Evolutionary conservation across 1,140 invertebrate genomes (phyloP), one percentile per base, ranked within the genome.

Genomic region (Latrodectus geometricus): DNA sequence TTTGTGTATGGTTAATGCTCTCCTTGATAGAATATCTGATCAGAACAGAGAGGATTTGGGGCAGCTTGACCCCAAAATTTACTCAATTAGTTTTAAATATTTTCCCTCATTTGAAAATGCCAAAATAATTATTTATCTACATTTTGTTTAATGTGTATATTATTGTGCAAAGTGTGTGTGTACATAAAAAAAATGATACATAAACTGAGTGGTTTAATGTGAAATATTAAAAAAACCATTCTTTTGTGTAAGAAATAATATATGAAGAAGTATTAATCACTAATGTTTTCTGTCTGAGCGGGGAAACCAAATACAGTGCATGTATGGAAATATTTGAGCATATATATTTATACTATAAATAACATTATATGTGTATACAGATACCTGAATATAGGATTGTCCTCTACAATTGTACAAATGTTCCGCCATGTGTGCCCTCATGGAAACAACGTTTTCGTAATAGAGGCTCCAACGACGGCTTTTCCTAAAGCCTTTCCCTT

Each of bases 401-500:
- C 68, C 68, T n/a, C 11, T n/a, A n/a, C 68, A 69, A 11, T 69
- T 23, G 68, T 23, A 69, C 17, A 23, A 23, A 20, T n/a, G 68
- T 69, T 69, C 68, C 21, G 20, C 68, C 17, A 20, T 9, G 11
- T 4, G 68, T 69, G 17, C n/a, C 17, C 21, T 69, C 21, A 11
- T 11, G 9, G 20, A 15, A n/a, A 9, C n/a, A 11, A 11, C 21
- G 9, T n/a, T 23, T 69, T 69, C 68, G 20, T 11, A 69, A 23
- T n/a, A 21, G 68, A 23, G n/a, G 68, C n/a, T 20, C 21, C 20
- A 69, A n/a, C 9, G 35, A 52, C 20, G 49, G 23, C 49, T 17
- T 56, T 81, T 70, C 21, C 50, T 48, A 20, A 70, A 49, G 68
- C 50, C 68, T 81, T 56, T 72, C 79, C 68, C 54, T 86, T 61